Base-by-base conservation (phyloP, 2,797 vertebrate species). In the Peromyscus nudipes region DNA sequence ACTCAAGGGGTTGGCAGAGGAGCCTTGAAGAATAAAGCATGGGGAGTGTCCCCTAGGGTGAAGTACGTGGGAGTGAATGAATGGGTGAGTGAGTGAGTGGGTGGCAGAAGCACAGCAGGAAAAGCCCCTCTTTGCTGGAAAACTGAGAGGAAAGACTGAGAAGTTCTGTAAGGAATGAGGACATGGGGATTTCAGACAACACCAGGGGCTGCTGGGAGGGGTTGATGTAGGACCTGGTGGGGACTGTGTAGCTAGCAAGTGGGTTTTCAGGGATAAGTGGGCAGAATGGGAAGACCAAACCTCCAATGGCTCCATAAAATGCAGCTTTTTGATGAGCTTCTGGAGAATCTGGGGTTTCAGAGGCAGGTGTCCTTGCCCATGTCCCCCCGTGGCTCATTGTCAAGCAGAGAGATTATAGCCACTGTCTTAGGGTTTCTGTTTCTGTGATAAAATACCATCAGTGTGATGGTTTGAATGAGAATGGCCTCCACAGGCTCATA, bases 71-170 rank as follows among this genome's bases (percentile, higher is more conserved):
- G 25, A 46, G 29, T 40, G n/a, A 82, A 27, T 62, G 6, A 46
- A 76, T 49, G 31, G 46, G 64, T 40, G n/a, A 16, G 1, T 57
- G 34, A 60, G 14, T 57, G 34, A 60, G 14, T 57, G 34, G n/a
- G 34, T 14, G 0, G 0, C 10, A 65, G 27, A 49, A 7, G 0
- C 6, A 7, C 27, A 17, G 17, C 29, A 29, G 13, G 23, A 27
- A 13, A 29, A 19, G 13, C 29, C 65, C 62, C 60, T n/a, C 37
- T 60, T 81, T 13, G 57, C 37, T n/a, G 76, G 65, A 31, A 31
- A 4, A 0, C 12, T 23, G 7, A 43, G 43, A 34, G 67, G 60
- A 77, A 43, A 40, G 49, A 9, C 37, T 14, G 29, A 37, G 19
- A 60, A 46, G 11, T n/a, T 76, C 55, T 89, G 19, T 13, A 62